These are phyloP conservation scores for Calliopum simillimum DNA, from an alignment of 2,888 invertebrate species.

Conservation along the genomic window DNA sequence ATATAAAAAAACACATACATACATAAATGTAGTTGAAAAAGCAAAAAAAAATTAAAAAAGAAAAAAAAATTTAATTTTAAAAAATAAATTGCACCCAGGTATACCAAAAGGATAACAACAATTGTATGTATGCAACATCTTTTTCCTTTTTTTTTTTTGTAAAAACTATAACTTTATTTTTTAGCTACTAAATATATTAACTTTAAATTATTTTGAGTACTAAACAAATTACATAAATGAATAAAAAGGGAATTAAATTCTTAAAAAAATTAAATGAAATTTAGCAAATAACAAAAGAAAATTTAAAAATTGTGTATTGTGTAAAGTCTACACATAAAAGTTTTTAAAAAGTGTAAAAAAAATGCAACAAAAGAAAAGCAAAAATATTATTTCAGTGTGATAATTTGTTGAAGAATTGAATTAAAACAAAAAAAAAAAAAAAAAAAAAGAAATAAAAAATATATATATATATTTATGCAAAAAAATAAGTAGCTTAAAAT, in stretches of 20 bases:
- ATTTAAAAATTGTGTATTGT: constrained; percentile 26
- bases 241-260: constrained; percentile 15
- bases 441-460: constrained; percentile 1
- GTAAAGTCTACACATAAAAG: constrained; percentile 35
- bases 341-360: constrained; percentile 30
- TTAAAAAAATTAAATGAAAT: constrained; percentile 26
- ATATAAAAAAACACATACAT: neutral
- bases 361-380: constrained; percentile 9
- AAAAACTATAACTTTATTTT: neutral
- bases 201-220: neutral
- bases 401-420: constrained; percentile 22
- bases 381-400: constrained; percentile 34
- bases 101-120: constrained; percentile 8
- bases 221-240: constrained; percentile 17
- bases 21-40: neutral
- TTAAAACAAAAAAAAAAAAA: constrained; percentile 13
- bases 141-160: neutral
- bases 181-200: neutral
- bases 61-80: neutral
- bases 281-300: constrained; percentile 25
- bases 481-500: neutral
- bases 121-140: neutral
- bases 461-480: constrained; percentile 13
- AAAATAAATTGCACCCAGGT: constrained; percentile 1
- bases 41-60: neutral